Percentiles rank a stretch among this genome's conserved stretches.
These are phyloP conservation scores for Ptychobarbus kaznakovi DNA, from an alignment of 2,797 vertebrate genomes.

Conservation along the genomic window DNA sequence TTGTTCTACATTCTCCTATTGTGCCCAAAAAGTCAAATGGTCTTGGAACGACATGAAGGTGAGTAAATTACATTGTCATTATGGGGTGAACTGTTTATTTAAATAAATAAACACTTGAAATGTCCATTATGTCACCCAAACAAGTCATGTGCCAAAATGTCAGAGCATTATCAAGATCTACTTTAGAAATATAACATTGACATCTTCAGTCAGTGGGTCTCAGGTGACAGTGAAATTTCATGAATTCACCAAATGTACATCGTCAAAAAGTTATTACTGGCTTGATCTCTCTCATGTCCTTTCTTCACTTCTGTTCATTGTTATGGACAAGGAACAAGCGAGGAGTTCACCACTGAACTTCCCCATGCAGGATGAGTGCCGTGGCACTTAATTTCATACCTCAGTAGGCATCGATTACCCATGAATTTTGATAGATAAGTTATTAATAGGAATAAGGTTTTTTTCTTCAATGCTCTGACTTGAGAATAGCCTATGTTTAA, in stretches of 20 bases:
- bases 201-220: conserved; percentile 39
- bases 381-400: conserved; percentile 78
- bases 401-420: conserved; percentile 79
- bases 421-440: conserved; percentile 77
- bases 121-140: not conserved
- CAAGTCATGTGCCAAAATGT: conserved; percentile 28
- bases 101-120: not conserved
- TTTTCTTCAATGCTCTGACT: conserved; percentile 62
- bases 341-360: conserved; percentile 71
- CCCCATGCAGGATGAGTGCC: conserved; percentile 61
- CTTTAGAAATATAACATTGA: conserved; percentile 47
- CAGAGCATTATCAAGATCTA: conserved; percentile 39
- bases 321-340: conserved; percentile 53
- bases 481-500: conserved; percentile 66
- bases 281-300: conserved; percentile 1
- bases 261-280: not conserved
- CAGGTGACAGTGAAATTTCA: conserved; percentile 51
- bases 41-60: not conserved
- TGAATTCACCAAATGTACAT: not conserved
- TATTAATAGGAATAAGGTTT: conserved; percentile 75
- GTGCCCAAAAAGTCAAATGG: not conserved
- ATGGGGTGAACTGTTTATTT: not conserved
- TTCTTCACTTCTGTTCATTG: conserved; percentile 52
- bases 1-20: not conserved
- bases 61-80: not conserved